A percentile compares a stretch with the other conserved stretches of the same genome.
These are phyloP conservation scores for Saccostrea echinata DNA, from an alignment of 1,140 invertebrate species.

Conservation along the genomic window DNA sequence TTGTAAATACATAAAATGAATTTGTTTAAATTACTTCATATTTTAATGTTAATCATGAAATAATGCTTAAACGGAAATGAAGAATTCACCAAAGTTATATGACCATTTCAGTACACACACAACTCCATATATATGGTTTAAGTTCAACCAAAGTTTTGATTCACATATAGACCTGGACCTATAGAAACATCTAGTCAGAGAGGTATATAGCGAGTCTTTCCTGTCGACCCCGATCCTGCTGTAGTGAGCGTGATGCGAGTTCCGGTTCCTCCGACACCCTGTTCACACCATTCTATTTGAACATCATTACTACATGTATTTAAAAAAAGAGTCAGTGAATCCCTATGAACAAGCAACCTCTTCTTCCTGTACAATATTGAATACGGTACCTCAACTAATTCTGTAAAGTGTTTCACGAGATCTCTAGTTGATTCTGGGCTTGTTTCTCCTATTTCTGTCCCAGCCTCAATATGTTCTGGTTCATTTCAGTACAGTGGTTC, in stretches of 20 bases:
- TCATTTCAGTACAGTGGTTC: background rate
- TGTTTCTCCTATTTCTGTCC: background rate
- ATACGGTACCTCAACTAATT: constrained; percentile 59
- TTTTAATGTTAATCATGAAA: too few relatives aligned
- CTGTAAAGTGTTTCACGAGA: constrained; percentile 55
- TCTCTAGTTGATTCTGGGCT: background rate
- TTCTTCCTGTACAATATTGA: too few relatives aligned
- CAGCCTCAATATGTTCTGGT: background rate
- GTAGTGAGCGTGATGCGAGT: constrained; percentile 81
- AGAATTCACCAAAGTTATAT: too few relatives aligned
- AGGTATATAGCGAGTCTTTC: constrained; percentile 91
- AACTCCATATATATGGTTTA: too few relatives aligned
- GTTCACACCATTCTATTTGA: constrained; percentile 22
- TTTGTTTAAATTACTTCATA: too few relatives aligned
- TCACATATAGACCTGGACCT: constrained; percentile 87
- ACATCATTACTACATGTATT: too few relatives aligned
- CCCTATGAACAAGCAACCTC: too few relatives aligned
- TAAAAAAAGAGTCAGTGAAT: too few relatives aligned
- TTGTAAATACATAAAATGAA: too few relatives aligned
- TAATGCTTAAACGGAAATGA: too few relatives aligned
- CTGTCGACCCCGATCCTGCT: constrained; percentile 83
- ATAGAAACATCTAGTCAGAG: constrained; percentile 92
- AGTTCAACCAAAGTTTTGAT: too few relatives aligned
- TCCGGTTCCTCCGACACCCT: constrained; percentile 68
- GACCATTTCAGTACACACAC: too few relatives aligned